A percentile compares a stretch with the other conserved stretches of the same genome.
Conservation (phyloP, 2,113 vertebrate genomes). For the Romanogobio albipinnatus region DNA sequence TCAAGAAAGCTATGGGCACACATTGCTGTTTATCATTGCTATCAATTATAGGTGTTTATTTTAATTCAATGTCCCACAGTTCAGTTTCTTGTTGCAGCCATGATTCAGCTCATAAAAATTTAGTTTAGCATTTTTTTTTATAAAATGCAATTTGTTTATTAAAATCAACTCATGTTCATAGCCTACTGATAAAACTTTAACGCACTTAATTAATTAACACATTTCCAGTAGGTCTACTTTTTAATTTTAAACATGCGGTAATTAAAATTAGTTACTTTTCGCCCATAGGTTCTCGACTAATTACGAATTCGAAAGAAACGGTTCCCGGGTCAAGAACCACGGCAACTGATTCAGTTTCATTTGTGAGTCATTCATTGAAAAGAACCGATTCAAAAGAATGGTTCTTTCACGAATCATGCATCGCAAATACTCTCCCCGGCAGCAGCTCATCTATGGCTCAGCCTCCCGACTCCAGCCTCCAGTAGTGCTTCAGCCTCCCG, state of each 20-base stretch:
- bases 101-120: neutral
- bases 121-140: neutral
- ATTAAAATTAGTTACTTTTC: neutral
- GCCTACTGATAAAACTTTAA: neutral
- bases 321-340: neutral
- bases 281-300: neutral
- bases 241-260: neutral
- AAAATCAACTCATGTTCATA: neutral
- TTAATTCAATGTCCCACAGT: neutral
- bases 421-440: neutral
- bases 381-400: neutral
- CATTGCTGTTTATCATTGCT: neutral
- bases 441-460: neutral
- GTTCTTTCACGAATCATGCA: constrained; percentile 10
- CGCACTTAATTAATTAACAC: neutral
- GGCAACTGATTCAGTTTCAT: neutral
- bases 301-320: neutral
- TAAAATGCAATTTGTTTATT: neutral
- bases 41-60: neutral
- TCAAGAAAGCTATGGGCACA: neutral
- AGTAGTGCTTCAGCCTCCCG: constrained; percentile 11
- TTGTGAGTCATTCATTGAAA: neutral
- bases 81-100: neutral
- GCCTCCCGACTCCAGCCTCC: constrained; percentile 15
- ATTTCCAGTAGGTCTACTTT: neutral